A percentile compares a stretch with the other conserved stretches of the same genome.
Conservation (phyloP, 2,113 vertebrate species). For the Bufo bufo region DNA sequence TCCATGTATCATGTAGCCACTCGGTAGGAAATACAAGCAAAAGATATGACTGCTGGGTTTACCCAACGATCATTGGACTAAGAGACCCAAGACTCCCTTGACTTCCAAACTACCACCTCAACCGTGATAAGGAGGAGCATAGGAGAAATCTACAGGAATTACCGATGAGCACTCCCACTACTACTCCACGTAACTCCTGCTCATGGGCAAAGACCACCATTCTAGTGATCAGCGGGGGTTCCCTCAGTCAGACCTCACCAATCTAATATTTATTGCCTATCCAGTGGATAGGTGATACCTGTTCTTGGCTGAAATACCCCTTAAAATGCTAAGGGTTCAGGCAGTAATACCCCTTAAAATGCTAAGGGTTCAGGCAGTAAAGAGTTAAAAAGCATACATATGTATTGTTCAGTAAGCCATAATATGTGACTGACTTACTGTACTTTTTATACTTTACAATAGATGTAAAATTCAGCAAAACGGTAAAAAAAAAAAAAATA, state of each 20-base stretch:
- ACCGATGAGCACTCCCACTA: too few relatives aligned
- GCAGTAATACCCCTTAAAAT: neutral
- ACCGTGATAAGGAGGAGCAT: too few relatives aligned
- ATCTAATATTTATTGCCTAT: neutral
- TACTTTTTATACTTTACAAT: neutral
- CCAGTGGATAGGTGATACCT: neutral
- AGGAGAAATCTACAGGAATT: too few relatives aligned
- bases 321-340: neutral
- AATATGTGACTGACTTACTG: neutral
- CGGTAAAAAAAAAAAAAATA: neutral
- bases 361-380: neutral
- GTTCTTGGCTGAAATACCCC: neutral
- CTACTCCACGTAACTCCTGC: too few relatives aligned
- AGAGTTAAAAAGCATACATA: neutral
- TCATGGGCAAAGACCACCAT: too few relatives aligned
- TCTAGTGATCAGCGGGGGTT: too few relatives aligned
- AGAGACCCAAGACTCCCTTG: too few relatives aligned
- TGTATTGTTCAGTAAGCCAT: neutral
- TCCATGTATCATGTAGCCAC: too few relatives aligned
- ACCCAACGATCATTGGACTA: too few relatives aligned
- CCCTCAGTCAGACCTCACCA: neutral
- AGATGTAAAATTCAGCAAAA: neutral
- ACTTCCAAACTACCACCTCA: too few relatives aligned
- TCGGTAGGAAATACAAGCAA: too few relatives aligned
- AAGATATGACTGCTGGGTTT: too few relatives aligned